Base-by-base conservation (phyloP, 1,140 invertebrate genomes). In the Drosophila ohnishii region DNA sequence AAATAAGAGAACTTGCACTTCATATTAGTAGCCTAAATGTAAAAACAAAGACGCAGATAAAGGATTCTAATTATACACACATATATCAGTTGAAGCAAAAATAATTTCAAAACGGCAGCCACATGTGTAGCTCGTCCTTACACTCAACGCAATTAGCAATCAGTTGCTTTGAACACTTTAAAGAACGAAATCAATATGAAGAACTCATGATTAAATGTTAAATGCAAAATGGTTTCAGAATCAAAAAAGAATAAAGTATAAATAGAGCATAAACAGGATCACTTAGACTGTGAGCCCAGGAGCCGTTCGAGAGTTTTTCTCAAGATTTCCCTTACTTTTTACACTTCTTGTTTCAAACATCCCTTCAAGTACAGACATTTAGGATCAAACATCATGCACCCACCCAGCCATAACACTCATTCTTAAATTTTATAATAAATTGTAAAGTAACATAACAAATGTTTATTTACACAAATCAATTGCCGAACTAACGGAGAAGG, bases 201-300 rank as follows among this genome's bases (percentile, higher is more conserved):
- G 45, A 50, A 53, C 74, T 56, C 53, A 75, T 65, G 45, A 86
- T 71, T 86, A 84, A 88, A 84, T 88, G 76, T 89, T 88, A 87
- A 87, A 88, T 84, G 77, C 80, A 88, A 88, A 88, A 88, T 88
- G 84, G 84, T 88, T 88, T 88, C 84, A 88, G 73, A 89, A 88
- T 88, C 84, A 80, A 83, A 87, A 73, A 42, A 64, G 28, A 69
- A 88, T 62, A 55, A 73, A 57, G 51, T 60, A 67, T 51, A 81
- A 70, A 63, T 73, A 72, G 32, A 47, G 42, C 44, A 75, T 58
- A 47, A 34, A 71, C 51, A 59, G 44, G 50, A 71, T 69, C 65
- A 64, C 51, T 39, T 48, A 60, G 48, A 55, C 30, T 55, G 32
- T 45, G 40, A 48, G 47, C 39, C 66, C 66, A 56, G 44, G 35